Conservation (phyloP, 2,888 invertebrate species). For the Peribatodes rhomboidaria region DNA sequence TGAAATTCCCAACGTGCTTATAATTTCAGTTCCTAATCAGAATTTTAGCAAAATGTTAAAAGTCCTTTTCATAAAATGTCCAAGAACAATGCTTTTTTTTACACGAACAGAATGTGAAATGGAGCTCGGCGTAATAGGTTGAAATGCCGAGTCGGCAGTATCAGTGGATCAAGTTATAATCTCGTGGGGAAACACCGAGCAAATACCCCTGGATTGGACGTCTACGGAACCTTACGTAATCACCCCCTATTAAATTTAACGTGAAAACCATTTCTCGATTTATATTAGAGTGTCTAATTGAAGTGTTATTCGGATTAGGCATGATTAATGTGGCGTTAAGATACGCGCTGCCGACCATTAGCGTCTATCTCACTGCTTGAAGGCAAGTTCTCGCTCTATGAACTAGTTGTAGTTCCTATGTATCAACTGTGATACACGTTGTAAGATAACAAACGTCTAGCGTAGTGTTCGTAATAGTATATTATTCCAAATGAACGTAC, state of each 20-base stretch:
- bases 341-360: slow-evolving; percentile 47
- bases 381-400: slow-evolving; percentile 24
- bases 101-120: slow-evolving; percentile 49
- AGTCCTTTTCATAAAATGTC: background rate
- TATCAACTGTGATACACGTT: slow-evolving; percentile 1
- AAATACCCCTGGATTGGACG: slow-evolving; percentile 49
- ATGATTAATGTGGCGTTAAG: slow-evolving; percentile 64
- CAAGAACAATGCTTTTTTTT: slow-evolving; percentile 18
- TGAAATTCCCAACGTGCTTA: background rate
- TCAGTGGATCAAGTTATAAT: slow-evolving; percentile 40
- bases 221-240: slow-evolving; percentile 33
- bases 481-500: background rate
- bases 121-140: slow-evolving; percentile 52
- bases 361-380: slow-evolving; percentile 34
- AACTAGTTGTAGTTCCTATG: slow-evolving; percentile 19
- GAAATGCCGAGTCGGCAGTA: slow-evolving; percentile 26
- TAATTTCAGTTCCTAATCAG: background rate
- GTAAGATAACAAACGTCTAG: slow-evolving; percentile 8
- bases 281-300: slow-evolving; percentile 43
- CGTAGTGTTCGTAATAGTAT: background rate
- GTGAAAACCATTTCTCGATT: slow-evolving; percentile 38
- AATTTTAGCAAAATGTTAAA: background rate
- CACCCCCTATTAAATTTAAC: slow-evolving; percentile 37
- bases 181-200: slow-evolving; percentile 36
- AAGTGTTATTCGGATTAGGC: slow-evolving; percentile 49